These are phyloP conservation scores for Physocephala rufipes DNA, from an alignment of 2,888 invertebrate genomes.

Conservation along the genomic window DNA sequence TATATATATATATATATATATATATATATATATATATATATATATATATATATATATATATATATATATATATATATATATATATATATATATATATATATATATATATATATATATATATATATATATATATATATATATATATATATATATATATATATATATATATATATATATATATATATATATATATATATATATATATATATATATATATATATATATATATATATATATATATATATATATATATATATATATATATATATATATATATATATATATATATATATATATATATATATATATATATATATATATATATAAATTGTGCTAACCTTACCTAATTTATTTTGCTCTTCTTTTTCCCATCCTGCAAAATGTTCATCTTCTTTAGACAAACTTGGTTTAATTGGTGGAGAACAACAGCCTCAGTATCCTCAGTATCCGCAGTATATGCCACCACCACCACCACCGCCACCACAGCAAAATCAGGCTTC, in stretches of 20 bases:
- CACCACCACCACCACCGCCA: conserved; percentile 65
- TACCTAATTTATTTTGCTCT: not conserved
- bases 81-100: not conserved
- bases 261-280: too few species aligned
- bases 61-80: not conserved
- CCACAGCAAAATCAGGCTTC: conserved; percentile 67
- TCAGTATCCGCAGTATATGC: conserved; percentile 66
- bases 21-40: not conserved
- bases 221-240: not conserved
- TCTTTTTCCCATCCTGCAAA: not conserved
- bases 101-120: not conserved
- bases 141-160: not conserved
- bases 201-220: not conserved
- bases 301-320: not conserved
- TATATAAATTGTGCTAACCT: not conserved
- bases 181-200: not conserved
- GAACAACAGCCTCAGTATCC: conserved; percentile 62
- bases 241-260: not conserved
- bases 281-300: not conserved
- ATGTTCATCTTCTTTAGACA: conserved; percentile 51
- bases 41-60: not conserved
- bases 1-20: not conserved
- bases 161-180: not conserved
- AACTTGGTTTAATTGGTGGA: conserved; percentile 64
- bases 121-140: not conserved